Percentiles rank a stretch among this genome's conserved stretches.
These are phyloP conservation scores for Aphaenogaster rudis DNA, from an alignment of 1,140 invertebrate species.

Conservation along the genomic window DNA sequence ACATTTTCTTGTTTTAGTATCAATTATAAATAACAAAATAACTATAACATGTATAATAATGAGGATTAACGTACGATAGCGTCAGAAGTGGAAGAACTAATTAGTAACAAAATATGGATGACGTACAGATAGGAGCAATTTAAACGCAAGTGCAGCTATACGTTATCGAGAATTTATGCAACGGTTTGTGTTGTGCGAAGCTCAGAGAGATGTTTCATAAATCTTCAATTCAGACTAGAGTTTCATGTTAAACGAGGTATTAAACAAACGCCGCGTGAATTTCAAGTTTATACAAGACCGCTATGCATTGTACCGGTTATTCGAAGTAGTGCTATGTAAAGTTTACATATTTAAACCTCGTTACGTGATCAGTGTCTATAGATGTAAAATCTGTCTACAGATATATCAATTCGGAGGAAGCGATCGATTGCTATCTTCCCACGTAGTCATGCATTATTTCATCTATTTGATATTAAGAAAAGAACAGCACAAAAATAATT, in stretches of 20 bases:
- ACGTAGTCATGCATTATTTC: not conserved
- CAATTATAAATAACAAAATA: not conserved
- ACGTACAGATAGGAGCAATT: not conserved
- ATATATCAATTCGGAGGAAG: not conserved
- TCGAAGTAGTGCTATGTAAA: slow-evolving; percentile 15
- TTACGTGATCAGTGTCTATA: not conserved
- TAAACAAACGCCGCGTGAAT: slow-evolving; percentile 51
- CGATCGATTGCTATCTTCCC: not conserved
- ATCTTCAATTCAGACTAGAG: slow-evolving; percentile 45
- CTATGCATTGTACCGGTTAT: slow-evolving; percentile 2
- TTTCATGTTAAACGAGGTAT: slow-evolving; percentile 55
- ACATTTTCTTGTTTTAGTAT: not conserved
- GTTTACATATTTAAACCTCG: slow-evolving; percentile 47
- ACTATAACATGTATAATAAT: not conserved
- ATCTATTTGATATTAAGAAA: not conserved
- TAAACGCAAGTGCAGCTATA: not conserved
- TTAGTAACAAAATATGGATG: slow-evolving; percentile 19
- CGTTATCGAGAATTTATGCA: slow-evolving; percentile 54
- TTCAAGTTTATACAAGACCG: slow-evolving; percentile 37
- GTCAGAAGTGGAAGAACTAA: not conserved
- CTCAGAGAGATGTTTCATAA: slow-evolving; percentile 39
- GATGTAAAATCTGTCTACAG: not conserved
- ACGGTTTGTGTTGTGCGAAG: slow-evolving; percentile 8
- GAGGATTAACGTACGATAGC: not conserved
- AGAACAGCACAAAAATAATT: not conserved